phyloP scores from a whole-genome alignment of 2,888 invertebrate species.

The Chelonus formosanus region DNA sequence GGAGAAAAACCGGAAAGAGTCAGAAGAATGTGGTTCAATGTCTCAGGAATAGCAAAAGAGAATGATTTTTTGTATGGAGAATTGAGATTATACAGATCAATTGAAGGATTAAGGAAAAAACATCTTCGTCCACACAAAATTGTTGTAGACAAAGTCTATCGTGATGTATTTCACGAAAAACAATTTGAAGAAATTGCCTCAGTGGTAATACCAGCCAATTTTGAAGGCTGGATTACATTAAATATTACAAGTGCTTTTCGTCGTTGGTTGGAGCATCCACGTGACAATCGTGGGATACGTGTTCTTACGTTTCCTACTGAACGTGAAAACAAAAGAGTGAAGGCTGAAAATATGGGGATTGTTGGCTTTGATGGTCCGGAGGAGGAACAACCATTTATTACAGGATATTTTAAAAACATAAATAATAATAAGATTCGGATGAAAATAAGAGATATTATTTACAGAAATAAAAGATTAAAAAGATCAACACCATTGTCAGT shows the following conservation, averaged over 20 bases:
- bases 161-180: too few species aligned
- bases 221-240: too few species aligned
- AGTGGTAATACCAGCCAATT: too few species aligned
- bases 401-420: background rate
- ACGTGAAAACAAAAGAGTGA: slow-evolving; percentile 67
- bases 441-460: background rate
- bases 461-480: background rate
- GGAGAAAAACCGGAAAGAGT: slow-evolving; percentile 82
- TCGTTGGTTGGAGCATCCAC: slow-evolving; percentile 65
- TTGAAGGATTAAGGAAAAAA: slow-evolving; percentile 60
- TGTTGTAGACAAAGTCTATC: too few species aligned
- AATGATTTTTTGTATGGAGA: slow-evolving; percentile 85
- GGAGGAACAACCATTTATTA: slow-evolving; percentile 85
- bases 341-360: slow-evolving; percentile 83
- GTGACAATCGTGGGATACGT: background rate
- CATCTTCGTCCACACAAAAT: too few species aligned
- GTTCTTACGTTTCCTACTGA: background rate
- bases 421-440: background rate
- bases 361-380: slow-evolving; percentile 78
- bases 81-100: slow-evolving; percentile 76
- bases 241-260: too few species aligned
- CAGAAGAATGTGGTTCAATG: slow-evolving; percentile 88
- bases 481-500: too few species aligned
- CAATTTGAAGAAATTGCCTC: too few species aligned
- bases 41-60: slow-evolving; percentile 79